Evolutionary conservation across 1,140 invertebrate genomes (phyloP).

Genomic region (Drosophila mayri): DNA sequence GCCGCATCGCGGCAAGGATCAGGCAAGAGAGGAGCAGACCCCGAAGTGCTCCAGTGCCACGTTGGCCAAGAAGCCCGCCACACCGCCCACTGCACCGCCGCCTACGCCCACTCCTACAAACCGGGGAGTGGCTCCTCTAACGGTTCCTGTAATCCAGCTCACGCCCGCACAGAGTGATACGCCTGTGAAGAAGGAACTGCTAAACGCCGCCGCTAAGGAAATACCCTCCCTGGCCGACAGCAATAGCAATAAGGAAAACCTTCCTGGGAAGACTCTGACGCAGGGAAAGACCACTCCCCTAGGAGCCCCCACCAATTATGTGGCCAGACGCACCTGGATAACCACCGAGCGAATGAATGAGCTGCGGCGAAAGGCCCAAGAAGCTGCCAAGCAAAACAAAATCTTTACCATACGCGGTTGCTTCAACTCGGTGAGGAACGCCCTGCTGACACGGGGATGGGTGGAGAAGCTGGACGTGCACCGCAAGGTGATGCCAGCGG

Average conservation of each 20-base stretch:
- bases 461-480: slow-evolving; percentile 88
- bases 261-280: slow-evolving; percentile 6
- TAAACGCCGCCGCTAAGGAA: slow-evolving; percentile 5
- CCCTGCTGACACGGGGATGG: slow-evolving; percentile 88
- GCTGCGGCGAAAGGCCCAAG: slow-evolving; percentile 85
- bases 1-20: slow-evolving; percentile 51
- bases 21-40: slow-evolving; percentile 6
- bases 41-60: slow-evolving; percentile 64
- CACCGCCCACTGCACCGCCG: slow-evolving; percentile 42
- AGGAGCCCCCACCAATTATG: slow-evolving; percentile 70
- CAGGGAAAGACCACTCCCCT: slow-evolving; percentile 3
- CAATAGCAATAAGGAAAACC: slow-evolving; percentile 60
- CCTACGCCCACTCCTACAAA: slow-evolving; percentile 51
- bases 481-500: slow-evolving; percentile 79
- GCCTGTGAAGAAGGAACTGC: slow-evolving; percentile 3
- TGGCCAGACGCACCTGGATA: slow-evolving; percentile 83
- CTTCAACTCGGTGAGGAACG: slow-evolving; percentile 82
- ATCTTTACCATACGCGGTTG: slow-evolving; percentile 86
- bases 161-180: slow-evolving; percentile 48
- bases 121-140: slow-evolving; percentile 21
- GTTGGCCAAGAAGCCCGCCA: slow-evolving; percentile 36
- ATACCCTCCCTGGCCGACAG: slow-evolving; percentile 16
- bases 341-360: slow-evolving; percentile 85
- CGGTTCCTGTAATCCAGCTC: slow-evolving; percentile 60
- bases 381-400: slow-evolving; percentile 86